Evolutionary conservation across 2,113 vertebrate species (phyloP).

Genomic region (Campylorhamphus procurvoides): DNA sequence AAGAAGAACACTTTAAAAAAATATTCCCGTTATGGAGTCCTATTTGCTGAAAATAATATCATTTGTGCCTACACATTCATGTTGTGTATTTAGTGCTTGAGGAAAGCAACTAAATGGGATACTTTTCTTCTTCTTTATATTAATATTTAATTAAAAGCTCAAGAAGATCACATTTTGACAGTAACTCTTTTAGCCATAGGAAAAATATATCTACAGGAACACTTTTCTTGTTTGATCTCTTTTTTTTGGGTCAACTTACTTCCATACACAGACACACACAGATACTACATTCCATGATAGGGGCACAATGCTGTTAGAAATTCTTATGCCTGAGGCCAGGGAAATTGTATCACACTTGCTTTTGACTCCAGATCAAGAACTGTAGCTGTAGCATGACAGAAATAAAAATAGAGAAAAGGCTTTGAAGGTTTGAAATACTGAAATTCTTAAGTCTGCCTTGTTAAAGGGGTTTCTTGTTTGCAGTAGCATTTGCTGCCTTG

Average conservation of each 20-base stretch:
- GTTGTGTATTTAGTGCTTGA: background rate
- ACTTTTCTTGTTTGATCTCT: background rate
- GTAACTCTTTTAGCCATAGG: background rate
- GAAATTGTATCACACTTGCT: background rate
- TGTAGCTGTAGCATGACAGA: background rate
- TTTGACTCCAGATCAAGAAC: constrained; percentile 42
- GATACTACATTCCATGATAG: background rate
- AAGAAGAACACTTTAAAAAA: background rate
- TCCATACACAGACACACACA: background rate
- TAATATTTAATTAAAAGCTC: constrained; percentile 53
- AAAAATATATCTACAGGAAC: constrained; percentile 3
- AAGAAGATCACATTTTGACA: background rate
- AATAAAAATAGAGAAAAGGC: background rate
- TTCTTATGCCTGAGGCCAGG: constrained; percentile 6
- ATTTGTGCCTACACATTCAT: background rate
- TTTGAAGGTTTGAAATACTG: constrained; percentile 19
- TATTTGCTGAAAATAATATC: constrained; percentile 19
- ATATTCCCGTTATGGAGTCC: background rate
- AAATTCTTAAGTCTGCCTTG: background rate
- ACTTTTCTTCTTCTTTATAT: background rate
- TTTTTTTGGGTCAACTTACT: background rate
- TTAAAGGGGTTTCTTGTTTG: background rate
- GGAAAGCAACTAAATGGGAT: background rate
- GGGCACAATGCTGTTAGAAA: constrained; percentile 22
- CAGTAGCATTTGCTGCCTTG: background rate